Conservation (phyloP, 2,888 invertebrate genomes). For the Laspeyria flexula region DNA sequence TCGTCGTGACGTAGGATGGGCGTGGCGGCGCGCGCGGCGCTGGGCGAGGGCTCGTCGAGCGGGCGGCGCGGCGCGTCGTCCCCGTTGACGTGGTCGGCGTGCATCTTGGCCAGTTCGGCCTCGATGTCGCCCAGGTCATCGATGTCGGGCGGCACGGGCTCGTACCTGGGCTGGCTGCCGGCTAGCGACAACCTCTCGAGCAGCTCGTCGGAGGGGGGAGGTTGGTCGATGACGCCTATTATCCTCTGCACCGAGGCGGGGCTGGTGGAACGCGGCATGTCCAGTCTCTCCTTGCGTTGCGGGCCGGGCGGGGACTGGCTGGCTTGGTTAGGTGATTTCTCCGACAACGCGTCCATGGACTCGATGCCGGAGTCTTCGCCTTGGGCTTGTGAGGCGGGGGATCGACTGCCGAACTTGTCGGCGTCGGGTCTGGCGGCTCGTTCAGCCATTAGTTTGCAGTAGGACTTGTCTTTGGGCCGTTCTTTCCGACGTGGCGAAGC, state of each 20-base stretch:
- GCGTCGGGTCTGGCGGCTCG: conserved; percentile 61
- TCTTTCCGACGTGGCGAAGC: conserved; percentile 70
- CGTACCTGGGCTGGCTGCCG: conserved; percentile 63
- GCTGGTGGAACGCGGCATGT: conserved; percentile 76
- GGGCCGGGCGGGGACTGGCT: conserved; percentile 89
- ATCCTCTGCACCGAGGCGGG: conserved; percentile 80
- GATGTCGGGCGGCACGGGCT: conserved; percentile 72
- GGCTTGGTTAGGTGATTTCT: conserved; percentile 96
- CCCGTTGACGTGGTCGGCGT: conserved; percentile 76
- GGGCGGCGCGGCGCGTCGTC: conserved; percentile 60
- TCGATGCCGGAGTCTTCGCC: conserved; percentile 97
- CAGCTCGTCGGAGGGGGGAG: conserved; percentile 67
- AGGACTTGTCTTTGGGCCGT: conserved; percentile 83
- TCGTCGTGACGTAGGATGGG: conserved; percentile 26
- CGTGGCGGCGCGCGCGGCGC: conserved; percentile 20
- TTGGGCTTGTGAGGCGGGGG: conserved; percentile 85
- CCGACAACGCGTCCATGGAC: conserved; percentile 97
- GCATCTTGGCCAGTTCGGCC: conserved; percentile 90
- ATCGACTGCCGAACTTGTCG: conserved; percentile 74
- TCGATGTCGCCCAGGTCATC: conserved; percentile 88
- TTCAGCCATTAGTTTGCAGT: conserved; percentile 85
- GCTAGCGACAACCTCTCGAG: conserved; percentile 63
- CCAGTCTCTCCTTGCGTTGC: conserved; percentile 74
- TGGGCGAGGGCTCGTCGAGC: conserved; percentile 28
- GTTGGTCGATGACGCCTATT: conserved; percentile 69